Conservation (phyloP, 2,113 vertebrate genomes). For the Isurus oxyrinchus region DNA sequence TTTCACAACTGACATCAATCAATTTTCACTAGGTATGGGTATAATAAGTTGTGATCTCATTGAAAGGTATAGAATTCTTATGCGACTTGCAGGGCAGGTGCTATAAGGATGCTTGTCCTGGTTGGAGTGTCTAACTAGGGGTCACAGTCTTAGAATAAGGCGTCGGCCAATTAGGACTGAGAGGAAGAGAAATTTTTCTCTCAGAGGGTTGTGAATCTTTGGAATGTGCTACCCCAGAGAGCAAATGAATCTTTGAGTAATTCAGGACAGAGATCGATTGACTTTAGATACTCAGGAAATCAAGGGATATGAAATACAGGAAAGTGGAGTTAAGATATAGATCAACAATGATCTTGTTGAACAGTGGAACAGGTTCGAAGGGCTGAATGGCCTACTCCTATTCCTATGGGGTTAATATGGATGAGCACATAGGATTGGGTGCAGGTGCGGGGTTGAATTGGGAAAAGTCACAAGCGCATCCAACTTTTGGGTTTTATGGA, state of each 20-base stretch:
- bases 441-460: not conserved
- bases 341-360: not conserved
- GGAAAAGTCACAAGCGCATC: not conserved
- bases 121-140: too few species aligned
- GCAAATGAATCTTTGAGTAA: too few species aligned
- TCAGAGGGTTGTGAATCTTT: too few species aligned
- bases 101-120: too few species aligned
- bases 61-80: not conserved
- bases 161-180: too few species aligned
- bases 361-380: not conserved
- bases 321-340: not conserved
- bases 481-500: not conserved
- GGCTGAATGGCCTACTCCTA: not conserved
- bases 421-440: not conserved
- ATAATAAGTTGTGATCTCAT: too few species aligned
- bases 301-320: not conserved
- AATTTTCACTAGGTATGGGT: not conserved
- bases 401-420: not conserved
- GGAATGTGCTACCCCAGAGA: too few species aligned
- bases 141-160: too few species aligned
- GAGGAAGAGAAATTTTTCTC: too few species aligned
- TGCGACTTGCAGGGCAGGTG: not conserved
- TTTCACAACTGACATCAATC: not conserved
- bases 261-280: too few species aligned
- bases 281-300: too few species aligned